Percentiles rank a stretch among this genome's conserved stretches.
These are phyloP conservation scores for Tillus elongatus DNA, from an alignment of 2,888 invertebrate species.

Conservation along the genomic window DNA sequence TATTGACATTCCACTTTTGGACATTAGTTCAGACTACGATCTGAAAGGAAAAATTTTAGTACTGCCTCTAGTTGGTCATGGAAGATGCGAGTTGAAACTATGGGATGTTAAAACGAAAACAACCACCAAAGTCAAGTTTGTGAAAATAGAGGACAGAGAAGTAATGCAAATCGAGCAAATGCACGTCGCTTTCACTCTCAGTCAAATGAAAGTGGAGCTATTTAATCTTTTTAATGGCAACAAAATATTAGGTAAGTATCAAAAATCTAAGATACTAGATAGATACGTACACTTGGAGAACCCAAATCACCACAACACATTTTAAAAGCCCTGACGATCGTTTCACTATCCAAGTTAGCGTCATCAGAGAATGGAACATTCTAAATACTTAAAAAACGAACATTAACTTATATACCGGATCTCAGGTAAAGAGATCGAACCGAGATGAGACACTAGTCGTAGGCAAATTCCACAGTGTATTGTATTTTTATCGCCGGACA, in stretches of 20 bases:
- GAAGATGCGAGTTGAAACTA: constrained; percentile 46
- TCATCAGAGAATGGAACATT: too few species aligned
- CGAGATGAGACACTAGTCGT: too few species aligned
- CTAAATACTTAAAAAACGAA: too few species aligned
- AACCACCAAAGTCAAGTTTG: constrained; percentile 44
- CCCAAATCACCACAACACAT: too few species aligned
- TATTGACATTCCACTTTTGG: constrained; percentile 46
- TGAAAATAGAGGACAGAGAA: constrained; percentile 39
- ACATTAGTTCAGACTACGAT: constrained; percentile 50
- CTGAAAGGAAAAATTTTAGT: constrained; percentile 51
- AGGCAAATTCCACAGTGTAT: too few species aligned
- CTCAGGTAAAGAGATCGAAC: too few species aligned
- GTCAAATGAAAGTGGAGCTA: constrained; percentile 46
- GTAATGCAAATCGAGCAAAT: constrained; percentile 45
- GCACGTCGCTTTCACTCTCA: constrained; percentile 48
- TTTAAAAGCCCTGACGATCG: too few species aligned
- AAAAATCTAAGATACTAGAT: too few species aligned
- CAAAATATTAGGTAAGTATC: constrained; percentile 45
- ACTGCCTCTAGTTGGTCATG: constrained; percentile 49
- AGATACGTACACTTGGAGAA: too few species aligned
- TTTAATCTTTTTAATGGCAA: constrained; percentile 56
- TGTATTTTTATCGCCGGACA: too few species aligned
- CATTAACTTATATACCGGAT: too few species aligned
- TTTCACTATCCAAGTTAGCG: too few species aligned
- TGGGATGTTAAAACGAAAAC: constrained; percentile 48